A percentile compares a stretch with the other conserved stretches of the same genome.
Evolutionary conservation across 2,113 vertebrate genomes (phyloP).

Genomic region (Isichthys henryi): DNA sequence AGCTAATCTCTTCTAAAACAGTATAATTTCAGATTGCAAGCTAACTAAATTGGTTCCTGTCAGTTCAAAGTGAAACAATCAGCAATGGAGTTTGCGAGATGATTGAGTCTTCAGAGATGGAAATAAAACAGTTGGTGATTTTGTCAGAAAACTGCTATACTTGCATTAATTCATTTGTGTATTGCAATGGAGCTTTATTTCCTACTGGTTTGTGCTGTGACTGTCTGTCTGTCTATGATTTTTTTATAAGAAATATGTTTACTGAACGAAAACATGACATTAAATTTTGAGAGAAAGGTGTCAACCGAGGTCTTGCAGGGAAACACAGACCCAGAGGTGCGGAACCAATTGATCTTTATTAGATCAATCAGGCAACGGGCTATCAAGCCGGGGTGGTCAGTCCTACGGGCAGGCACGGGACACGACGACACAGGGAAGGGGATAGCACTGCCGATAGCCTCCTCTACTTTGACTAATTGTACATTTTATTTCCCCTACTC

Average conservation of each 20-base stretch:
- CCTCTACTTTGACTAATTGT: too few relatives aligned
- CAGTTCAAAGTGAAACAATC: not conserved
- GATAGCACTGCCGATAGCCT: too few relatives aligned
- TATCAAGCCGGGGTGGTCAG: too few relatives aligned
- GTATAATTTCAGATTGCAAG: not conserved
- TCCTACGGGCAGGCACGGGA: too few relatives aligned
- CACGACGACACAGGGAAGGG: too few relatives aligned
- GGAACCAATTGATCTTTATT: too few relatives aligned
- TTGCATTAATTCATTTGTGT: not conserved
- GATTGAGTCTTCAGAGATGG: not conserved
- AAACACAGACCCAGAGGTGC: too few relatives aligned
- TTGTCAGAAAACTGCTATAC: not conserved
- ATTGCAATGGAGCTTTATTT: not conserved
- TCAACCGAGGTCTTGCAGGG: too few relatives aligned
- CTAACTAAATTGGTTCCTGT: not conserved
- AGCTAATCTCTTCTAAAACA: not conserved
- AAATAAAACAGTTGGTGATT: not conserved
- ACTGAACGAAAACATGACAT: not conserved
- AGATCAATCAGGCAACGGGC: too few relatives aligned
- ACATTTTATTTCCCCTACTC: too few relatives aligned
- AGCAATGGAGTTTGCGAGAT: not conserved
- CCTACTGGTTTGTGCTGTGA: not conserved
- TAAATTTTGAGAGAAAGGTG: not conserved
- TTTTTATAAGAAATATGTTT: not conserved
- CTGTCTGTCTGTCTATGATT: not conserved